Base-by-base conservation (phyloP, 2,888 invertebrate genomes). In the Lepidochrysops patricia region DNA sequence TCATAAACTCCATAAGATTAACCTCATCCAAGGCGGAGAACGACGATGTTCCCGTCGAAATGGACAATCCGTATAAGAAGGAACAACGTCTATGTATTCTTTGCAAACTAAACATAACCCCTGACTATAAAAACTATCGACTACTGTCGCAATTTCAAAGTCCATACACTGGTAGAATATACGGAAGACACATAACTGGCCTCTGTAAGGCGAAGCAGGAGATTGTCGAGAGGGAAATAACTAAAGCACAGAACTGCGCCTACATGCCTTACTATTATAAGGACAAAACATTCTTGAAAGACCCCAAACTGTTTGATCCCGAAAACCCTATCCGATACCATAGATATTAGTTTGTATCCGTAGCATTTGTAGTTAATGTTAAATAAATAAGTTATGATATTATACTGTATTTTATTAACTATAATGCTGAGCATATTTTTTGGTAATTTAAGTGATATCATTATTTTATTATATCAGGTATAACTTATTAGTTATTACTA, bases 61-160 rank as follows among this genome's bases (percentile, higher is more conserved):
- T 95, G 73, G 80, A 91, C 63, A 96, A 98, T 87, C 98, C 98
- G 0, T 98, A 91, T 73, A 90, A 92, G 73, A 94, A 93, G 71
- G 94, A 95, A 64, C 91, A 86, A 62, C 86, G 84, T 23, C 80
- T 91, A 66, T 98, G 98, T 75, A 92, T 98, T 67, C 83, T 98
- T 7, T 98, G 98, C 78, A 93, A 94, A 81, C 78, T 94, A 63
- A 91, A 94, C 32, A 93, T 98, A n/a, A 90, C 90, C 0, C 94
- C 97, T 0, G 92, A 97, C 79, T 98, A 96, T 75, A 98, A 98
- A 83, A 99, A 99, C 82, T 93, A 94, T 0, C 93, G 96, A 69
- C 82, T 99, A 2, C 82, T 99, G 4, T 97, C 97, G 0, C 98
- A 99, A 79, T 99, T 99, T 81, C 95, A 98, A 74, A 99, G 98